Conservation (phyloP, 2,888 invertebrate genomes). For the Monoplex corrugatus region DNA sequence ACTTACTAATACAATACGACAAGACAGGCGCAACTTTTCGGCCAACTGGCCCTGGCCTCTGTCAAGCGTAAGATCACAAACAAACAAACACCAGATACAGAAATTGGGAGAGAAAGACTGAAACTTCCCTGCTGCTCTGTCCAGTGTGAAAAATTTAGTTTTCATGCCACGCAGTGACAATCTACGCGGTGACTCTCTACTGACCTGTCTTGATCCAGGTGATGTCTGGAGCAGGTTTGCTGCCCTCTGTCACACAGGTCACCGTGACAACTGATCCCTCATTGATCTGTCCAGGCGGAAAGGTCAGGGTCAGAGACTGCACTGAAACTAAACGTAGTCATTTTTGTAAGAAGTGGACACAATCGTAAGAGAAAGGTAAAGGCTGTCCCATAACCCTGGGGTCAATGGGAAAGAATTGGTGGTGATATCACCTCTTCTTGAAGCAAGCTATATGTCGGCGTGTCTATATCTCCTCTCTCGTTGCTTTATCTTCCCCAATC, state of each 20-base stretch:
- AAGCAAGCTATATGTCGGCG: not conserved
- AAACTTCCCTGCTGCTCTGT: no score
- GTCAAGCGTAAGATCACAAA: no score
- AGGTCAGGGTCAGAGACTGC: not conserved
- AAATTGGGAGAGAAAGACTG: no score
- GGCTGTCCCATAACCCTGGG: no score
- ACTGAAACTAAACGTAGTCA: conserved; percentile 14
- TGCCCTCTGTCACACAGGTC: conserved; percentile 15
- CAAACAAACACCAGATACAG: no score
- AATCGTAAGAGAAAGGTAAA: no score
- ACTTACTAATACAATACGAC: no score
- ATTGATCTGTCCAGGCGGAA: not conserved
- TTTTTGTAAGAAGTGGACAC: not conserved
- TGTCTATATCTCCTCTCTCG: not conserved
- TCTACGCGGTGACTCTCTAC: not conserved
- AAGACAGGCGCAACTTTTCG: no score
- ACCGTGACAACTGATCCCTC: conserved; percentile 33
- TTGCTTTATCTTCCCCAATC: not conserved
- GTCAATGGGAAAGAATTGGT: not conserved
- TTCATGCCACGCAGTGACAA: no score
- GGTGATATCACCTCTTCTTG: not conserved
- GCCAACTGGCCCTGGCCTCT: no score
- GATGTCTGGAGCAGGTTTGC: conserved; percentile 42
- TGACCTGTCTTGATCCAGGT: conserved; percentile 19
- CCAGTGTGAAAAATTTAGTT: no score